These are phyloP conservation scores for Cyclophora punctaria DNA, from an alignment of 2,888 invertebrate species.

Conservation along the genomic window DNA sequence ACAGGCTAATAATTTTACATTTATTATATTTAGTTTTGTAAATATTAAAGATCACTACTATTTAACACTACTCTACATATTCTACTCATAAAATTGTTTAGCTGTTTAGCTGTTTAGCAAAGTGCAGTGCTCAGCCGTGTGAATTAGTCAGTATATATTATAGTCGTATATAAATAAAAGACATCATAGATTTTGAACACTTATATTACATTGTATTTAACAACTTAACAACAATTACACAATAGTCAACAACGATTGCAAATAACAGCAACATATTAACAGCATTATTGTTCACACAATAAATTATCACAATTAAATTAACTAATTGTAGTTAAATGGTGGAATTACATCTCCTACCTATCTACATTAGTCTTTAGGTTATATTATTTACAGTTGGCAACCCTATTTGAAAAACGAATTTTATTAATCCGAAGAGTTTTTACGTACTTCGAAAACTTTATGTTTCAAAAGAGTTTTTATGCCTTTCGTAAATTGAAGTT, in stretches of 20 bases:
- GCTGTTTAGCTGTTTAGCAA: too few relatives aligned
- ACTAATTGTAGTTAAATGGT: conserved; percentile 42
- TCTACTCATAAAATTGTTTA: too few relatives aligned
- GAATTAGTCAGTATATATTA: too few relatives aligned
- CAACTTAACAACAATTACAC: conserved; percentile 60
- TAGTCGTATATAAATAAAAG: too few relatives aligned
- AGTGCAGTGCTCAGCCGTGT: too few relatives aligned
- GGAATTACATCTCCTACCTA: conserved; percentile 51
- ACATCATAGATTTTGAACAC: too few relatives aligned
- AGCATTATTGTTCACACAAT: conserved; percentile 57
- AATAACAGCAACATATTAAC: conserved; percentile 55
- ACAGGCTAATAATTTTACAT: too few relatives aligned
- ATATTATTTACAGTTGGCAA: conserved; percentile 52
- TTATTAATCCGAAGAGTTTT: conserved; percentile 21
- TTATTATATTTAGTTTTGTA: too few relatives aligned
- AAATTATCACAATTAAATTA: conserved; percentile 64
- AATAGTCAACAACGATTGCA: conserved; percentile 67
- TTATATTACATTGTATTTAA: conserved; percentile 9
- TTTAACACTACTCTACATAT: too few relatives aligned
- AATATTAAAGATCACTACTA: too few relatives aligned
- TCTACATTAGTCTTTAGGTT: conserved; percentile 40
- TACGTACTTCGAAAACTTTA: conserved; percentile 4
- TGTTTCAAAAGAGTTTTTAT: conserved; percentile 5
- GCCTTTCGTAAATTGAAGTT: not conserved
- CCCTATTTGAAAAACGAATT: conserved; percentile 40